Conservation (phyloP, 2,797 vertebrate genomes). For the Epinephelus coioides region DNA sequence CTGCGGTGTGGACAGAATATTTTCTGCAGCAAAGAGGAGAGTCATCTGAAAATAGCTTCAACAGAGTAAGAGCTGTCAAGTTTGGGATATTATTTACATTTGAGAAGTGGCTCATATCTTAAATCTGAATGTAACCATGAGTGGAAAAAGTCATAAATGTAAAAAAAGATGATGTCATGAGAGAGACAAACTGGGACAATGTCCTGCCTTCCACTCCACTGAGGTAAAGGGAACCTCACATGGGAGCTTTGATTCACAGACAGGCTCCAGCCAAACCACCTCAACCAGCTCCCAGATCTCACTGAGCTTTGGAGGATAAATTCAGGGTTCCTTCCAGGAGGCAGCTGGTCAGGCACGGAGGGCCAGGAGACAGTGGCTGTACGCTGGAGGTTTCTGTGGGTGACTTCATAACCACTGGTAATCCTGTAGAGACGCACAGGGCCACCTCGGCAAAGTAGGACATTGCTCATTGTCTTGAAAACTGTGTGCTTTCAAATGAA, state of each 20-base stretch:
- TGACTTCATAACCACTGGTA: slow-evolving; percentile 39
- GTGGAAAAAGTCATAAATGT: not conserved
- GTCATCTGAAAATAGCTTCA: not conserved
- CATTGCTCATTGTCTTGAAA: slow-evolving; percentile 1
- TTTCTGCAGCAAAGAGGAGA: not conserved
- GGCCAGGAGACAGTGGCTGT: slow-evolving; percentile 31
- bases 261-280: slow-evolving; percentile 32
- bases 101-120: not conserved
- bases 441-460: not conserved
- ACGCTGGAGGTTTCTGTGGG: slow-evolving; percentile 10
- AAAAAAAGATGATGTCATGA: not conserved
- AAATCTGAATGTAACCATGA: not conserved
- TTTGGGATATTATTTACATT: not conserved
- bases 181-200: slow-evolving; percentile 18
- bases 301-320: slow-evolving; percentile 26
- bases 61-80: not conserved
- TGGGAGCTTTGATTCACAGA: slow-evolving; percentile 30
- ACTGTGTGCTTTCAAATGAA: not conserved
- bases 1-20: not conserved
- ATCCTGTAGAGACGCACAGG: slow-evolving; percentile 12
- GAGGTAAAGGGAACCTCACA: slow-evolving; percentile 26
- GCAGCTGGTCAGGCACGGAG: slow-evolving; percentile 24
- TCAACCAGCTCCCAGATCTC: slow-evolving; percentile 14
- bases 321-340: slow-evolving; percentile 27
- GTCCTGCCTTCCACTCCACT: not conserved